A percentile compares a stretch with the other conserved stretches of the same genome.
Evolutionary conservation across 2,888 invertebrate species (phyloP).

Genomic region (Pegoplata infirma): DNA sequence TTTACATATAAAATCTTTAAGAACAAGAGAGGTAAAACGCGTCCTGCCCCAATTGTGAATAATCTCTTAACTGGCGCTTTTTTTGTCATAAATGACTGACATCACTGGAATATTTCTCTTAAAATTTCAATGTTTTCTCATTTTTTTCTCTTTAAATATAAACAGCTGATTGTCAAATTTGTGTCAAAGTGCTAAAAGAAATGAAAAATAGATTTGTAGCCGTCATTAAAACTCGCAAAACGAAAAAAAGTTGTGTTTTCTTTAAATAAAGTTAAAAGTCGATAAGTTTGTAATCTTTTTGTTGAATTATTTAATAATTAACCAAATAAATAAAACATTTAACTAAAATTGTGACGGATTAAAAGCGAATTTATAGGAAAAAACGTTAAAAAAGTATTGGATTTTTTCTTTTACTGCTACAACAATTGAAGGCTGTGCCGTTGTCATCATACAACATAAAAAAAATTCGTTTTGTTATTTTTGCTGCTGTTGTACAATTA

Average conservation of each 20-base stretch:
- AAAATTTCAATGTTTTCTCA: neutral
- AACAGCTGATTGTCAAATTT: conserved; percentile 19
- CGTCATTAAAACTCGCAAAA: conserved; percentile 39
- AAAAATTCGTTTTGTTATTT: neutral
- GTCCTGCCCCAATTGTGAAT: too few species aligned
- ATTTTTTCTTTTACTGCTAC: conserved; percentile 37
- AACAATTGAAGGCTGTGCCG: conserved; percentile 54
- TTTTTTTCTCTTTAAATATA: neutral
- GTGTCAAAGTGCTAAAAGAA: conserved; percentile 32
- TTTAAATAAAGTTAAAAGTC: conserved; percentile 6
- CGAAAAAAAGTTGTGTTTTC: conserved; percentile 34
- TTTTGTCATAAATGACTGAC: neutral
- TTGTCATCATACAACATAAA: conserved; percentile 50
- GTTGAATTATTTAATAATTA: conserved; percentile 25
- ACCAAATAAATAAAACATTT: neutral
- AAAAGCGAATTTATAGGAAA: neutral
- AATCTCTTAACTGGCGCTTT: too few species aligned
- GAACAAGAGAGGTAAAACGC: too few species aligned
- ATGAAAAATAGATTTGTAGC: conserved; percentile 34
- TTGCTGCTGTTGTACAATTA: conserved; percentile 23
- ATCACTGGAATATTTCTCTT: conserved; percentile 1
- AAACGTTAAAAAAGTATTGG: conserved; percentile 33
- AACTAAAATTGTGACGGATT: neutral
- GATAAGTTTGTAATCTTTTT: conserved; percentile 24
- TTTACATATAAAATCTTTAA: too few species aligned